These are phyloP conservation scores for Crossaster papposus DNA, from an alignment of 53 echinoderm and acorn worm genomes.

Conservation along the genomic window DNA sequence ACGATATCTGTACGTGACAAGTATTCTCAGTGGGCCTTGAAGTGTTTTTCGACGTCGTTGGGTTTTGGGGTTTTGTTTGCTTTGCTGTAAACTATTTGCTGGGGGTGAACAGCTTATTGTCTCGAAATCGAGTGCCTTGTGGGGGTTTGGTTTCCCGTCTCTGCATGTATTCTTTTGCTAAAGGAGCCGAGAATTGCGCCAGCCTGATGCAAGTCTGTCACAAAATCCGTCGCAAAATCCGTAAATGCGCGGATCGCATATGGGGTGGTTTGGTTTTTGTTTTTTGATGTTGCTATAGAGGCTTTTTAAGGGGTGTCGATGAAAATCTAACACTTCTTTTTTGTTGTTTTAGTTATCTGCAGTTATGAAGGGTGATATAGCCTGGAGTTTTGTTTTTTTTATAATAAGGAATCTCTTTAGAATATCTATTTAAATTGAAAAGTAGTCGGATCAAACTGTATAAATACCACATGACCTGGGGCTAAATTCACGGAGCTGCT, in stretches of 20 bases:
- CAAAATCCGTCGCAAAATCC: too few relatives aligned
- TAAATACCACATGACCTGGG: background rate
- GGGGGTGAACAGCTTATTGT: background rate
- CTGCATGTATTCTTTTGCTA: background rate
- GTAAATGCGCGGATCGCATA: background rate
- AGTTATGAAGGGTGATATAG: conserved; percentile 1
- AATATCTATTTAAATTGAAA: background rate
- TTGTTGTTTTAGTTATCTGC: background rate
- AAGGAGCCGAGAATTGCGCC: background rate
- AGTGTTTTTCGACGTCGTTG: background rate
- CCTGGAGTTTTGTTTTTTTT: background rate
- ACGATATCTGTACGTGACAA: background rate
- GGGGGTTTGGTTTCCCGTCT: conserved; percentile 2
- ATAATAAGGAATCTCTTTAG: background rate
- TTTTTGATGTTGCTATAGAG: too few relatives aligned
- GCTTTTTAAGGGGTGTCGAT: background rate
- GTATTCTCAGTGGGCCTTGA: background rate
- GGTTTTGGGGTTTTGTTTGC: background rate
- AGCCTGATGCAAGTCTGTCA: background rate
- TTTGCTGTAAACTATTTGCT: conserved; percentile 28
- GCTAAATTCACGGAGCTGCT: too few relatives aligned
- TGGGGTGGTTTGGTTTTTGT: background rate
- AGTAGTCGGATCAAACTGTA: conserved; percentile 28
- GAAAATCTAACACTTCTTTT: background rate
- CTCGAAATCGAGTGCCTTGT: conserved; percentile 17